phyloP scores from a whole-genome alignment of 2,888 invertebrate genomes.

The Leptopterna dolabrata region DNA sequence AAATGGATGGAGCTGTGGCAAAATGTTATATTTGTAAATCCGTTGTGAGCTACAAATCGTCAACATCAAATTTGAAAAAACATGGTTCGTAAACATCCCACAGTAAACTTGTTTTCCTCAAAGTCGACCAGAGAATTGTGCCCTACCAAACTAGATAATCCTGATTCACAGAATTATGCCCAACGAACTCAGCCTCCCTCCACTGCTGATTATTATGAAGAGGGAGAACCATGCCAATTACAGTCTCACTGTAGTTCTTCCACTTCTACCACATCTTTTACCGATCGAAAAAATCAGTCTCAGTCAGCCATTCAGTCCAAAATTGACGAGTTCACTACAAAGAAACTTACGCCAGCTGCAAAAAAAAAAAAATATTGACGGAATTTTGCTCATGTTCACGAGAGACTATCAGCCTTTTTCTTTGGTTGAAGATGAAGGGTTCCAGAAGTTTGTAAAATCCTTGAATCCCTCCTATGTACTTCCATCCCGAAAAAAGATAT shows the following conservation, averaged over 20 bases:
- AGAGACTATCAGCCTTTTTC: not conserved
- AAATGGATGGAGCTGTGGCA: too few species aligned
- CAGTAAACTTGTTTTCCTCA: too few species aligned
- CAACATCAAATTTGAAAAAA: too few species aligned
- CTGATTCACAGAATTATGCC: too few species aligned
- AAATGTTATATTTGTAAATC: too few species aligned
- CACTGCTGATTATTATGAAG: too few species aligned
- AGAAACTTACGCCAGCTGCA: not conserved
- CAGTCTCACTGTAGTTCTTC: too few species aligned
- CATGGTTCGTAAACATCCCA: too few species aligned
- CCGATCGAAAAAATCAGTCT: not conserved
- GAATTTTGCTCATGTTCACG: not conserved
- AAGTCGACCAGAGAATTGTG: not conserved
- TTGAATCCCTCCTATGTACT: constrained; percentile 40
- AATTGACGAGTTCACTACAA: not conserved
- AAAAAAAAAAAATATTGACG: not conserved
- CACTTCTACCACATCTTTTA: not conserved
- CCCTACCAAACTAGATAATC: not conserved
- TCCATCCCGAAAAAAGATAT: constrained; percentile 8
- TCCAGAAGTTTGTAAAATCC: constrained; percentile 1
- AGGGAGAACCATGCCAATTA: too few species aligned
- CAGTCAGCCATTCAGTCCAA: not conserved
- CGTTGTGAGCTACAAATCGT: too few species aligned
- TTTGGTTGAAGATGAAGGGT: constrained; percentile 36
- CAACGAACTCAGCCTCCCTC: too few species aligned